Evolutionary conservation across 2,888 invertebrate genomes (phyloP).

Genomic region (Drosophila flavopinicola): DNA sequence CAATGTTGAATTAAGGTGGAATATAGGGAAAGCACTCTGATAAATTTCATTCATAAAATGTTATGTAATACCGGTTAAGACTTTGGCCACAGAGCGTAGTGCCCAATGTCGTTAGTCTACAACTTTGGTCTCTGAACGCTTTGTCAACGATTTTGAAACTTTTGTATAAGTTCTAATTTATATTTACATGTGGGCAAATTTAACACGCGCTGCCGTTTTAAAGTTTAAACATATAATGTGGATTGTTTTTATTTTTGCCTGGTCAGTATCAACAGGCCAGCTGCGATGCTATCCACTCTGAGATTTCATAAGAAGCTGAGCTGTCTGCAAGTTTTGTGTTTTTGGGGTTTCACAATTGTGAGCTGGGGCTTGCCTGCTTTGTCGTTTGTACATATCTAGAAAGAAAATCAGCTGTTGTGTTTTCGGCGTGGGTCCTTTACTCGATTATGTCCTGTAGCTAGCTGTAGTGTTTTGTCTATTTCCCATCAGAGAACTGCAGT

Average conservation of each 20-base stretch:
- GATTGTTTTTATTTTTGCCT: slow-evolving; percentile 24
- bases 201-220: background rate
- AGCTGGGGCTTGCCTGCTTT: slow-evolving; percentile 1
- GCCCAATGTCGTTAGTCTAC: slow-evolving; percentile 21
- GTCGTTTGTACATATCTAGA: slow-evolving; percentile 1
- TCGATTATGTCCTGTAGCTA: background rate
- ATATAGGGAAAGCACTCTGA: background rate
- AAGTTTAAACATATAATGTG: slow-evolving; percentile 46
- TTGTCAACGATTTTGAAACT: slow-evolving; percentile 40
- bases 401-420: slow-evolving; percentile 12
- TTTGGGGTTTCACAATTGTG: background rate
- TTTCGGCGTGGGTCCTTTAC: background rate
- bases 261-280: slow-evolving; percentile 43
- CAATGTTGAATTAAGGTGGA: no score
- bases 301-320: slow-evolving; percentile 10
- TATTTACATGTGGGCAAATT: slow-evolving; percentile 8
- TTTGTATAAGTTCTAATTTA: slow-evolving; percentile 24
- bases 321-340: slow-evolving; percentile 12
- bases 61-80: slow-evolving; percentile 37
- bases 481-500: background rate
- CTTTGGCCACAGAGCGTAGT: slow-evolving; percentile 31
- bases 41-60: slow-evolving; percentile 14
- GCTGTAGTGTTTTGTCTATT: background rate
- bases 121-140: slow-evolving; percentile 2
- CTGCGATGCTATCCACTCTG: background rate